Percentiles rank a stretch among this genome's conserved stretches.
Evolutionary conservation across 2,797 vertebrate genomes (phyloP).

Genomic region (Alcedo quadribrachys): DNA sequence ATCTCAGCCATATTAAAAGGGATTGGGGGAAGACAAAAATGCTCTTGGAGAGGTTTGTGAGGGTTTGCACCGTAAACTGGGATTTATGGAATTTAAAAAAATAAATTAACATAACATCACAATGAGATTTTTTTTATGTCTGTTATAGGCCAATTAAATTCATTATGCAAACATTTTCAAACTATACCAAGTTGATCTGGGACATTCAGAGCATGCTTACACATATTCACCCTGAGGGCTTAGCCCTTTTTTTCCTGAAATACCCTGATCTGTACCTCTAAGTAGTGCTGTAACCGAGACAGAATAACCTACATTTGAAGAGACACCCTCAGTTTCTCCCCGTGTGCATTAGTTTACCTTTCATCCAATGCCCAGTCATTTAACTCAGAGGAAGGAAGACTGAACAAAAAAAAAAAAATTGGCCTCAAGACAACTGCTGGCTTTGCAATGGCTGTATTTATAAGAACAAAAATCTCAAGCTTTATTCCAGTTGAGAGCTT

Average conservation of each 20-base stretch:
- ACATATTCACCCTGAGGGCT: not conserved
- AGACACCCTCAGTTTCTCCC: not conserved
- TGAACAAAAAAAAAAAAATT: not conserved
- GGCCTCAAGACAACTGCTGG: not conserved
- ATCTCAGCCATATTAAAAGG: not conserved
- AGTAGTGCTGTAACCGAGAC: not conserved
- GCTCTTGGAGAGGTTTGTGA: not conserved
- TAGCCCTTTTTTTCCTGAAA: not conserved
- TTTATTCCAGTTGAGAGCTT: not conserved
- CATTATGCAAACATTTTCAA: conserved; percentile 7
- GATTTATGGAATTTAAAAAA: conserved; percentile 22
- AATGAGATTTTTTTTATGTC: not conserved
- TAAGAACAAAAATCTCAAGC: not conserved
- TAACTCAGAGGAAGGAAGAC: not conserved
- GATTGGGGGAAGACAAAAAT: not conserved
- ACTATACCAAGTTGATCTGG: not conserved
- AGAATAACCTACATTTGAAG: not conserved
- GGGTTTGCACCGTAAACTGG: not conserved
- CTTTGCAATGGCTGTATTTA: not conserved
- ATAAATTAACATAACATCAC: conserved; percentile 15
- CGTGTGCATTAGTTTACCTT: not conserved
- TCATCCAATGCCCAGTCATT: not conserved
- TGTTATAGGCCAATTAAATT: conserved; percentile 17
- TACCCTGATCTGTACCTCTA: not conserved
- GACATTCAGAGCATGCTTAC: not conserved